Percentiles rank a stretch among this genome's conserved stretches.
phyloP scores from a whole-genome alignment of 2,113 vertebrate species.

The Pseudorasbora parva region DNA sequence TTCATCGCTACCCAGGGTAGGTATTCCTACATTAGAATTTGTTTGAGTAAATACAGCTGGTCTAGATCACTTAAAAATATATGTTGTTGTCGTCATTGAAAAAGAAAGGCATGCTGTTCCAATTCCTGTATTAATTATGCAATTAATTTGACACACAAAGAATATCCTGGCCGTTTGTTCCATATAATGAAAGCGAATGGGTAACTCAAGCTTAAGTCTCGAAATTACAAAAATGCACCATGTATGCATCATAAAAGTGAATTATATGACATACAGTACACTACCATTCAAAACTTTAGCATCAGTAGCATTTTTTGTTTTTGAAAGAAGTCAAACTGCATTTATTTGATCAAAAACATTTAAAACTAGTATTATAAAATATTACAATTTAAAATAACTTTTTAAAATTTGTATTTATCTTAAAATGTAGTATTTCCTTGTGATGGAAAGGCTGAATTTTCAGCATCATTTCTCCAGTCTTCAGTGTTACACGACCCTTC shows the following conservation, averaged over 20 bases:
- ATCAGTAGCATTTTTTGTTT: not conserved
- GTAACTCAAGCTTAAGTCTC: not conserved
- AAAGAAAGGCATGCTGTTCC: not conserved
- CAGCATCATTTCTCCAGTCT: not conserved
- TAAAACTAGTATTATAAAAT: not conserved
- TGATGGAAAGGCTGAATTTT: too few relatives aligned
- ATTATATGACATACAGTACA: not conserved
- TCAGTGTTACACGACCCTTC: not conserved
- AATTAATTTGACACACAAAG: not conserved
- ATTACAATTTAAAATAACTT: not conserved
- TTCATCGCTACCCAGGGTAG: slow-evolving; percentile 74
- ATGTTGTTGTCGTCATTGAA: not conserved
- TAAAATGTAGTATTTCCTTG: not conserved
- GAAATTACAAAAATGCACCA: not conserved
- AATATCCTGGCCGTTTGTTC: not conserved
- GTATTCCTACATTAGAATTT: not conserved
- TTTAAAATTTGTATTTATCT: not conserved
- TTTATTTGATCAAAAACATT: not conserved
- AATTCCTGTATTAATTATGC: not conserved
- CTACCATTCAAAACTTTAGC: not conserved
- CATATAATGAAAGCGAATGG: not conserved
- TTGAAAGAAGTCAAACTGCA: not conserved
- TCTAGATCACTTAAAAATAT: not conserved
- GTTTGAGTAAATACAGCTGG: not conserved
- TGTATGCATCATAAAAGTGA: not conserved